Evolutionary conservation across 2,113 vertebrate species (phyloP), one percentile per base, ranked within the genome.

Genomic region (Crotalus tigris): DNA sequence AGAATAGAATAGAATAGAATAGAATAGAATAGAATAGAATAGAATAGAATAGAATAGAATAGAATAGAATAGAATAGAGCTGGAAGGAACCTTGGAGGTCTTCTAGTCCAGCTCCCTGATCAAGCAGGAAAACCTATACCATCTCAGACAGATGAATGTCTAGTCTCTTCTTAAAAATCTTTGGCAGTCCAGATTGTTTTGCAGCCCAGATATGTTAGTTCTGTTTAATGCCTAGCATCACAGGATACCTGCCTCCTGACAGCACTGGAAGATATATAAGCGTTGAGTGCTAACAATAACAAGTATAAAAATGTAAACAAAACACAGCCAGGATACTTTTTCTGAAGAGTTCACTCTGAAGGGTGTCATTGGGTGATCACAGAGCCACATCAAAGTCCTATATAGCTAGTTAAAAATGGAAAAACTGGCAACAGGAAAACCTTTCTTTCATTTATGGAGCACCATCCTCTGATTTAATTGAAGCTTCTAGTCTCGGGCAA

Each of bases 341-440:
- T 96, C 94, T 91, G 95, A 95, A 96, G 90, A 96, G 95, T 96
- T 95, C 95, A 81, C 17, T 33, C 33, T 81, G 75, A 21, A 81
- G 17, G 75, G 44, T 81, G 75, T 81, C 75, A 44, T 51, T 53
- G 46, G 49, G 49, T 87, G 46, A 87, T 51, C 21, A 94, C 88
- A 95, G 94, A 95, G 94, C 94, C 53, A 89, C 94, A 94, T 94
- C 55, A 26, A 89, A 94, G 94, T 96, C 95, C 95, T 94, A 90
- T 94, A 88, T 91, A 89, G 95, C 95, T 88, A 96, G 95, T 96
- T 96, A 96, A 96, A 97, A 97, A 97, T 97, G 95, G 96, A 96
- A 97, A 96, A 97, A 94, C 94, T 86, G 55, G 95, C 95, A 96
- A 96, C 95, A 92, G 96, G 92, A 96, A 51, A 96, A 95, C 91